Evolutionary conservation across 2,113 vertebrate genomes (phyloP).

Genomic region (Xenopus borealis): DNA sequence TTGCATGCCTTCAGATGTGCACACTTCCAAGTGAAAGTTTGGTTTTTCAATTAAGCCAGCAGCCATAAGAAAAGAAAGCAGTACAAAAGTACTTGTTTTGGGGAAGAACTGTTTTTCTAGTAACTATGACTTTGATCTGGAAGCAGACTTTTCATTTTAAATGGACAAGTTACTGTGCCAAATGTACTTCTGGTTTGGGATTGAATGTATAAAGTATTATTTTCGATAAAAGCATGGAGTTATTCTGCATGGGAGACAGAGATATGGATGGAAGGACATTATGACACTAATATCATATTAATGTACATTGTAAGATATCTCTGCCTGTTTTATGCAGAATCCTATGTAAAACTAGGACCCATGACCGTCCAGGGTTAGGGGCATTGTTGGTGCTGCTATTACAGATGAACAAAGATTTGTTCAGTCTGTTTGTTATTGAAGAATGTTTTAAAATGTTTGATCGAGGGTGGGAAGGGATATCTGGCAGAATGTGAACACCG

Average conservation of each 20-base stretch:
- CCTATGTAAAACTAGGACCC: slow-evolving; percentile 14
- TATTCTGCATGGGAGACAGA: slow-evolving; percentile 2
- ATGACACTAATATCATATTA: not conserved
- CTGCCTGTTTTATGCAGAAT: slow-evolving; percentile 14
- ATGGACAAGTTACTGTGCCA: slow-evolving; percentile 23
- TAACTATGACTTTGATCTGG: slow-evolving; percentile 10
- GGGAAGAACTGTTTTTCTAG: slow-evolving; percentile 9
- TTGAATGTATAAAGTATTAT: slow-evolving; percentile 64
- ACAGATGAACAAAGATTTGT: slow-evolving; percentile 40
- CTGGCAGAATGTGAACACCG: slow-evolving; percentile 9
- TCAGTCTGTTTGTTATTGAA: slow-evolving; percentile 34
- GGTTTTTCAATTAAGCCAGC: not conserved
- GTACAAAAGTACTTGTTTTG: not conserved
- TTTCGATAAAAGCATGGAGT: slow-evolving; percentile 47
- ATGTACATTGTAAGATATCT: slow-evolving; percentile 25
- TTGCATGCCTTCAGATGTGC: slow-evolving; percentile 20
- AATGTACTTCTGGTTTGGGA: slow-evolving; percentile 25
- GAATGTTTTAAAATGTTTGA: slow-evolving; percentile 26
- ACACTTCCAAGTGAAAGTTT: slow-evolving; percentile 9
- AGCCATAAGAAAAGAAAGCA: not conserved
- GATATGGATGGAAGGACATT: not conserved
- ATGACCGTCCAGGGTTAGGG: slow-evolving; percentile 50
- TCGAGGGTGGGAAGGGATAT: not conserved
- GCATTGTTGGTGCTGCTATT: slow-evolving; percentile 58
- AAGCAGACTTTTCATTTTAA: not conserved